Percentiles rank a stretch among this genome's conserved stretches.
These are phyloP conservation scores for Apteryx mantelli DNA, from an alignment of 2,113 vertebrate genomes.

Conservation along the genomic window DNA sequence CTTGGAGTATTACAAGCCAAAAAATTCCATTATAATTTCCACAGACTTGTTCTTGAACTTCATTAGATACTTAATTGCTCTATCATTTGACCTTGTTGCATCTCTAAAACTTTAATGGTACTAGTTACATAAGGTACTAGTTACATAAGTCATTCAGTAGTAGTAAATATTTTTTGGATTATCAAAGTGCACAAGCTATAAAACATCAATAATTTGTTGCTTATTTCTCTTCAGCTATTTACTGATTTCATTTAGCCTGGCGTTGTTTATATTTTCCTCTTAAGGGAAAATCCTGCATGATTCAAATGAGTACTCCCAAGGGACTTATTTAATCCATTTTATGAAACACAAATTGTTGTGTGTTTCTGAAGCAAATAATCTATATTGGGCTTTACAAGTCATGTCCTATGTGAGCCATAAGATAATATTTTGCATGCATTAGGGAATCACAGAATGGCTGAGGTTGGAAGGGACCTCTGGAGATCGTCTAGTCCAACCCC, in stretches of 20 bases:
- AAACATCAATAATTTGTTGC: not conserved
- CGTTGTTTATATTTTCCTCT: slow-evolving; percentile 31
- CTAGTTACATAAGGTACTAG: not conserved
- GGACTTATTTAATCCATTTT: not conserved
- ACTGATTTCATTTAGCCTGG: slow-evolving; percentile 18
- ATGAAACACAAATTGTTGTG: not conserved
- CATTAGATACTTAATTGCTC: not conserved
- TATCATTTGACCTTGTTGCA: not conserved
- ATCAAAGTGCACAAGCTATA: not conserved
- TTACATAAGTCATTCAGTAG: not conserved
- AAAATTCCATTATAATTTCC: slow-evolving; percentile 12
- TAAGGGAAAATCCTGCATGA: slow-evolving; percentile 7
- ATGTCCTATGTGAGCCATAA: not conserved
- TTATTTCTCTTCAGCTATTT: not conserved
- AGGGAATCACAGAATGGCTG: not conserved
- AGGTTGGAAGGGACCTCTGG: no score
- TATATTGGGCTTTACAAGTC: not conserved
- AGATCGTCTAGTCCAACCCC: no score
- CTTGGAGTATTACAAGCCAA: not conserved
- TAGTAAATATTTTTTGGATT: not conserved
- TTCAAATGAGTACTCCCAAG: not conserved
- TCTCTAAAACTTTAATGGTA: not conserved
- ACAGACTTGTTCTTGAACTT: not conserved
- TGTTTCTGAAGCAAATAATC: not conserved
- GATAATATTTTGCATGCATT: no score